Base-by-base conservation (phyloP, 2,888 invertebrate species). In the Apantesis nais region DNA sequence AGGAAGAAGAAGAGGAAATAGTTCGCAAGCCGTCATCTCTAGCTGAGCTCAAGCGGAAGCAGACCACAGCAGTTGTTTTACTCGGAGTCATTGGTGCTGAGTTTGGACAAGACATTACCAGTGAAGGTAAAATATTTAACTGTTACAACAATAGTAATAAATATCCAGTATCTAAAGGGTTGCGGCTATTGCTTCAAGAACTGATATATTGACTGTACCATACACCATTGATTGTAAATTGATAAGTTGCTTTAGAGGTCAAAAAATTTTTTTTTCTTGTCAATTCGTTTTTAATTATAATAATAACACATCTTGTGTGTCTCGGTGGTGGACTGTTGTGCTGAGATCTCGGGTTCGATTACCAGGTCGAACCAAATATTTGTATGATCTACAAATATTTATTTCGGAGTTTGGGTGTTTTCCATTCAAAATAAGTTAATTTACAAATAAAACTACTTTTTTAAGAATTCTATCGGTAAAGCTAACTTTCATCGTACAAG, bases 71-170 rank as follows among this genome's bases (percentile, higher is more conserved):
- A 0, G 99, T 99, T 0, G 99, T 99, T 8, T 93, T 99, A 68
- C 92, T 99, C 60, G 99, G 99, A 0, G 99, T 99, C 0, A 98
- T 99, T 68, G 99, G 99, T 0, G 99, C 99, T 0, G 99, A 99
- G 92, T 99, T 99, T 87, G 99, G 99, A 0, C 99, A 99, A 88
- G 99, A 99, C 87, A 98, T 99, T 67, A 96, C 97, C 0, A 96
- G 96, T 60, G 96, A 96, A 84, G 96, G 96, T 92, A 67, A 25
- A n/a, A 5, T 7, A 58, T n/a, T 3, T 3, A 55, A 12, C 25
- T 14, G 9, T 29, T 25, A 22, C 0, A 14, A 14, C 25, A 55
- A 25, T 29, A 14, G 1, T 29, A 25, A 29, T 29, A 29, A 58
- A 29, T 16, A 29, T 8, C 29, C 29, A 58, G 29, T 16, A 29